phyloP scores from a whole-genome alignment of 2,888 invertebrate genomes.

The Chaetoderma sp. region DNA sequence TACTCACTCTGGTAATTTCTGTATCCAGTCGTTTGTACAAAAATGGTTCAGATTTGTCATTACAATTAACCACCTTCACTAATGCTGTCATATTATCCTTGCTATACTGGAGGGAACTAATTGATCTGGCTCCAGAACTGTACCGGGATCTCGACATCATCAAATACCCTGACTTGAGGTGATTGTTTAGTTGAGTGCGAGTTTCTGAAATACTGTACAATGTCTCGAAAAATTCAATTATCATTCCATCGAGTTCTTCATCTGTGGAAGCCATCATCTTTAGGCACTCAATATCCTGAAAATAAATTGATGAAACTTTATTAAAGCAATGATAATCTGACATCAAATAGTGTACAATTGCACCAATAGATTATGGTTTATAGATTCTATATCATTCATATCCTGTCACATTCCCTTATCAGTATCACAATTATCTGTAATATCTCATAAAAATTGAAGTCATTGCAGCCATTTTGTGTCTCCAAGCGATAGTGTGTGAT shows the following conservation, averaged over 20 bases:
- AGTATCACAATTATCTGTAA: too few species aligned
- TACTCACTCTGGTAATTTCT: conserved; percentile 23
- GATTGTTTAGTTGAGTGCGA: conserved; percentile 37
- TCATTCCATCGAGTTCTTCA: conserved; percentile 36
- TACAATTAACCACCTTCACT: conserved; percentile 31
- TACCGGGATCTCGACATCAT: conserved; percentile 55
- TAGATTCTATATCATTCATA: too few species aligned
- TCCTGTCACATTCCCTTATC: too few species aligned
- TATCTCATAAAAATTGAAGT: too few species aligned
- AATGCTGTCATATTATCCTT: conserved; percentile 46
- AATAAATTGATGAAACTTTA: too few species aligned
- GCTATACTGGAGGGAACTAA: conserved; percentile 47
- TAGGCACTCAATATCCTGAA: too few species aligned
- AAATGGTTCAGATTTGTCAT: conserved; percentile 10
- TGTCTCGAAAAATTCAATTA: conserved; percentile 44
- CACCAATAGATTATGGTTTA: too few species aligned
- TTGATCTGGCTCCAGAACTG: conserved; percentile 53
- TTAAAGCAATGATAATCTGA: too few species aligned
- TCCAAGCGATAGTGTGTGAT: too few species aligned
- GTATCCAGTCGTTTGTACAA: not conserved
- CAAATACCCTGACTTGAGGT: conserved; percentile 45
- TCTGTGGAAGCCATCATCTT: too few species aligned
- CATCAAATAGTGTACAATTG: too few species aligned
- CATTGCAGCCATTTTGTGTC: too few species aligned
- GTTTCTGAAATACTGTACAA: conserved; percentile 38